Evolutionary conservation across 1,140 invertebrate species (phyloP).

Genomic region (Aradophagus sp.): DNA sequence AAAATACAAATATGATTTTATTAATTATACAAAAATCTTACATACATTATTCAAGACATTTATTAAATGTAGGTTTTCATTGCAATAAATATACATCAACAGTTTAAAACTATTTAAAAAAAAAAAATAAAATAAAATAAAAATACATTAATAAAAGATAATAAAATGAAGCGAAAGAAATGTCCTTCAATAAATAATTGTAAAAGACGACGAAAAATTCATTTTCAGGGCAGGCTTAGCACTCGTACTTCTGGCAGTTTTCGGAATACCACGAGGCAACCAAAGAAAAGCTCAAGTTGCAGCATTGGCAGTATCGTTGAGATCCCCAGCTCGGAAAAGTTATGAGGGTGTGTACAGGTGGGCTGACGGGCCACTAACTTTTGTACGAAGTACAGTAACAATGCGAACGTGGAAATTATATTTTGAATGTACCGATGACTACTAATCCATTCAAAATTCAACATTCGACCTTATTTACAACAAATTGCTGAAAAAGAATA

Average conservation of each 20-base stretch:
- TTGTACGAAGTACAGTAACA: slow-evolving; percentile 17
- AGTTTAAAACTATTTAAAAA: too few species aligned
- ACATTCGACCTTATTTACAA: slow-evolving; percentile 10
- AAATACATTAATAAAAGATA: too few species aligned
- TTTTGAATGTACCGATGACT: slow-evolving; percentile 22
- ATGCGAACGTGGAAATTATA: slow-evolving; percentile 13
- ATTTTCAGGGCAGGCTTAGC: slow-evolving; percentile 56
- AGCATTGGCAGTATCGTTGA: slow-evolving; percentile 67
- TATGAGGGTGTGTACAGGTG: slow-evolving; percentile 38
- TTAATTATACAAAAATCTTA: too few species aligned
- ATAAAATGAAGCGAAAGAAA: too few species aligned
- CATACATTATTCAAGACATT: too few species aligned
- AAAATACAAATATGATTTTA: too few species aligned
- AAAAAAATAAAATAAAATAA: too few species aligned
- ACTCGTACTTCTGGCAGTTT: slow-evolving; percentile 54
- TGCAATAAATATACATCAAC: too few species aligned
- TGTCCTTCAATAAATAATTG: neutral
- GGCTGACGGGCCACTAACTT: slow-evolving; percentile 12
- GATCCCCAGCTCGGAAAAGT: slow-evolving; percentile 63
- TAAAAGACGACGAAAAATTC: neutral
- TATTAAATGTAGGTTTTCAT: too few species aligned
- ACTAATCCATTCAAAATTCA: slow-evolving; percentile 16
- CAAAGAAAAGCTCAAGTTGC: slow-evolving; percentile 64
- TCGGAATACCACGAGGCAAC: slow-evolving; percentile 50
- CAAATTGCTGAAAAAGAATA: slow-evolving; percentile 21